These are phyloP conservation scores for Heterotis niloticus DNA, from an alignment of 2,113 vertebrate species.

Conservation along the genomic window DNA sequence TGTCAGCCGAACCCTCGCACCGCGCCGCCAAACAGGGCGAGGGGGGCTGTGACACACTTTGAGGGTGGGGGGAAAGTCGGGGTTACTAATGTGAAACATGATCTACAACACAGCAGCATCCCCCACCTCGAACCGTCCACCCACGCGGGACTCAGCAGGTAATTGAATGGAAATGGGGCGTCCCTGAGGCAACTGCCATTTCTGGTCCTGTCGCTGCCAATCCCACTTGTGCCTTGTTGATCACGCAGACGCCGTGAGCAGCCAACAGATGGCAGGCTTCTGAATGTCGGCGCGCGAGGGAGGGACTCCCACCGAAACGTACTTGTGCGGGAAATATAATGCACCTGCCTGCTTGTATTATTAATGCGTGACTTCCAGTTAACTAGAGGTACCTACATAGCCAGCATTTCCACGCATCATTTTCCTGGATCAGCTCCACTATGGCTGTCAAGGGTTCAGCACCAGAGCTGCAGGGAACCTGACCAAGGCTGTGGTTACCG, in stretches of 20 bases:
- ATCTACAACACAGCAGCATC: slow-evolving; percentile 4
- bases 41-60: background rate
- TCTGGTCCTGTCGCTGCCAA: slow-evolving; percentile 12
- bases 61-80: background rate
- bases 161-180: slow-evolving; percentile 12
- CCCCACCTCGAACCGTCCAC: background rate
- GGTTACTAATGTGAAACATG: background rate
- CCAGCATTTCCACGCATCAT: too few relatives aligned
- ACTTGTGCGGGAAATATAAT: background rate
- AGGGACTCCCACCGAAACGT: background rate
- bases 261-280: slow-evolving; percentile 25
- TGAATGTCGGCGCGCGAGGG: background rate
- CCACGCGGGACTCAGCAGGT: slow-evolving; percentile 2
- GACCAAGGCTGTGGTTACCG: too few relatives aligned
- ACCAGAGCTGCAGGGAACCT: too few relatives aligned
- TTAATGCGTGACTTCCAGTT: too few relatives aligned
- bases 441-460: too few relatives aligned
- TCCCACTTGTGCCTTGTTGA: background rate
- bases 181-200: slow-evolving; percentile 1
- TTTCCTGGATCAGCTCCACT: too few relatives aligned
- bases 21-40: background rate
- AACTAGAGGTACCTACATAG: too few relatives aligned
- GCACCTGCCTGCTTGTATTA: background rate
- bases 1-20: slow-evolving; percentile 9
- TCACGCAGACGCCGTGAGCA: background rate